Base-by-base conservation (phyloP, 2,888 invertebrate genomes). In the Cerastis leucographa region DNA sequence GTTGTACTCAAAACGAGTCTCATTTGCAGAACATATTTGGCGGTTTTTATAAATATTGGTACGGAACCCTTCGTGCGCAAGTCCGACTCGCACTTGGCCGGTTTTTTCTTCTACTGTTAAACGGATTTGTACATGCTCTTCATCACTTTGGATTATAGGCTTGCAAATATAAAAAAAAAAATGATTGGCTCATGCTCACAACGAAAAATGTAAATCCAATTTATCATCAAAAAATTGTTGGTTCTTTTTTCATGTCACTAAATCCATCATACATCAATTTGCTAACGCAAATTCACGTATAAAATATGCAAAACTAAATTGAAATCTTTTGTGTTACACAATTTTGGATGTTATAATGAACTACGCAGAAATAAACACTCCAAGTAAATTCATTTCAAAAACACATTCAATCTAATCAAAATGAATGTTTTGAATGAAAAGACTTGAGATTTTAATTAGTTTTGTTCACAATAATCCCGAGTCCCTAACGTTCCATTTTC, bases 391-490 rank as follows among this genome's bases (percentile, higher is more conserved):
- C 56, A 49, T 80, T 67, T 79, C 2, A 29, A 11, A 40, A 59
- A 64, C 25, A 42, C 2, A 59, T 42, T 40, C 12, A 22, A 46
- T 71, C 0, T 46, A 69, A 68, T 71, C 59, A 25, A 14, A 64
- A 71, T 56, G 3, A 65, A 70, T 46, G n/a, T 64, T 46, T 49
- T 51, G 6, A 35, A 17, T 61, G 56, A 42, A 51, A 59, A 51
- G 3, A 46, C 42, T 68, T 80, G 42, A 59, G 51, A 78, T 82
- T 83, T 79, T 75, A 83, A 79, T 83, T 75, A 75, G 19, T 22
- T 73, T 56, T 49, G 9, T 69, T 71, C 61, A 73, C 64, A 71
- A 56, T 76, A 68, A 65, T 68, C 42, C 12, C 0, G 14, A 56
- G 29, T 67, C 61, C n/a, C 19, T 59, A 56, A 69, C 35, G n/a